Percentiles rank a stretch among this genome's conserved stretches.
Conservation (phyloP, 2,888 invertebrate genomes). For the Trissolcus japonicus region DNA sequence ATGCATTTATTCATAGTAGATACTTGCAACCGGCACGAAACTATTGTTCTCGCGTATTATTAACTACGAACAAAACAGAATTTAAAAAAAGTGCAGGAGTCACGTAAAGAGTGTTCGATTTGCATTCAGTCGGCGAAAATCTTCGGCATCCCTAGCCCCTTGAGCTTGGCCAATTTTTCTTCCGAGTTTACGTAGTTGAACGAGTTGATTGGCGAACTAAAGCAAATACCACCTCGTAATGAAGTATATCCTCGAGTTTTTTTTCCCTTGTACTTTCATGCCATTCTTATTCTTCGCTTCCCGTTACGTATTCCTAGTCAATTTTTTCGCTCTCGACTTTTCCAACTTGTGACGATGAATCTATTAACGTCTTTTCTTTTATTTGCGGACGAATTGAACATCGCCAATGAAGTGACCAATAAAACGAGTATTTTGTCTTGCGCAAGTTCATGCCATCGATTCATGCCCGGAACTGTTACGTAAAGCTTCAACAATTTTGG, state of each 20-base stretch:
- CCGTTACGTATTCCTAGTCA: slow-evolving; percentile 2
- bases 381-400: slow-evolving; percentile 5
- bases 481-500: slow-evolving; percentile 33
- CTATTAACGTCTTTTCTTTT: slow-evolving; percentile 26
- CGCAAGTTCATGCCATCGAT: slow-evolving; percentile 32
- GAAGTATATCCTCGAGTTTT: slow-evolving; percentile 17
- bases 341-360: slow-evolving; percentile 25
- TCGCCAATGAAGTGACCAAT: slow-evolving; percentile 28
- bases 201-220: slow-evolving; percentile 45
- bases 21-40: slow-evolving; percentile 56
- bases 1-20: slow-evolving; percentile 60
- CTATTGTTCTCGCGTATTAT: slow-evolving; percentile 58
- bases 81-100: slow-evolving; percentile 13
- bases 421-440: slow-evolving; percentile 31
- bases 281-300: slow-evolving; percentile 17
- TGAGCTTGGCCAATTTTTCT: slow-evolving; percentile 41
- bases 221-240: slow-evolving; percentile 43
- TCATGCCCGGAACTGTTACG: slow-evolving; percentile 17
- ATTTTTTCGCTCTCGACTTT: slow-evolving; percentile 3
- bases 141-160: slow-evolving; percentile 22
- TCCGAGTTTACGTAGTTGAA: slow-evolving; percentile 50
- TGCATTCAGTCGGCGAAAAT: slow-evolving; percentile 61
- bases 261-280: slow-evolving; percentile 4
- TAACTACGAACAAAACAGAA: slow-evolving; percentile 50
- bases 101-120: slow-evolving; percentile 56